phyloP scores from a whole-genome alignment of 2,113 vertebrate genomes.

The Ivindomyrus marchei region DNA sequence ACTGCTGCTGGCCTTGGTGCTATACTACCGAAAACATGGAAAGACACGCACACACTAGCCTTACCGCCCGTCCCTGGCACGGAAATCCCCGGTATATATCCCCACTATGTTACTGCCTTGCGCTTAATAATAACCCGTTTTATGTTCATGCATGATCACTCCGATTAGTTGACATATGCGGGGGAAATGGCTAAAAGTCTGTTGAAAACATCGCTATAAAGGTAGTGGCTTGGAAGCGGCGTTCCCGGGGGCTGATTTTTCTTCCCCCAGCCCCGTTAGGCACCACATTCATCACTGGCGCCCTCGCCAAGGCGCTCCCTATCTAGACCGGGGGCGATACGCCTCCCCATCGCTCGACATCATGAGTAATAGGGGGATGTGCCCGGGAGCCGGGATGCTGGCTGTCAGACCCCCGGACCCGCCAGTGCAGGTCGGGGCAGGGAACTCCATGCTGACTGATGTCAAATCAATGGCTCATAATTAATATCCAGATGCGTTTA shows the following conservation, averaged over 20 bases:
- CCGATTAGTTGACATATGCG: background rate
- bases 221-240: background rate
- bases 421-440: background rate
- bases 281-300: conserved; percentile 28
- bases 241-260: conserved; percentile 36
- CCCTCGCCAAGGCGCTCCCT: background rate
- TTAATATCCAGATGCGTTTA: background rate
- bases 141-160: background rate
- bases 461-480: background rate
- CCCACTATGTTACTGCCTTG: background rate
- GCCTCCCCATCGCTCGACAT: conserved; percentile 3
- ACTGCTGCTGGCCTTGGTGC: background rate
- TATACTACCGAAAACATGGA: background rate
- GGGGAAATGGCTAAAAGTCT: background rate
- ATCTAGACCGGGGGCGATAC: background rate
- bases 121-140: background rate
- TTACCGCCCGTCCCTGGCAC: background rate
- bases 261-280: conserved; percentile 23
- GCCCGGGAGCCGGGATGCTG: background rate
- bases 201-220: background rate
- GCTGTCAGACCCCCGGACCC: background rate
- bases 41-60: background rate
- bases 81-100: background rate
- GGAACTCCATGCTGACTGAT: background rate
- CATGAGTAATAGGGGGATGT: background rate